Percentiles rank a stretch among this genome's conserved stretches.
These are phyloP conservation scores for Morus bassanus DNA, from an alignment of 2,797 vertebrate genomes.

Conservation along the genomic window DNA sequence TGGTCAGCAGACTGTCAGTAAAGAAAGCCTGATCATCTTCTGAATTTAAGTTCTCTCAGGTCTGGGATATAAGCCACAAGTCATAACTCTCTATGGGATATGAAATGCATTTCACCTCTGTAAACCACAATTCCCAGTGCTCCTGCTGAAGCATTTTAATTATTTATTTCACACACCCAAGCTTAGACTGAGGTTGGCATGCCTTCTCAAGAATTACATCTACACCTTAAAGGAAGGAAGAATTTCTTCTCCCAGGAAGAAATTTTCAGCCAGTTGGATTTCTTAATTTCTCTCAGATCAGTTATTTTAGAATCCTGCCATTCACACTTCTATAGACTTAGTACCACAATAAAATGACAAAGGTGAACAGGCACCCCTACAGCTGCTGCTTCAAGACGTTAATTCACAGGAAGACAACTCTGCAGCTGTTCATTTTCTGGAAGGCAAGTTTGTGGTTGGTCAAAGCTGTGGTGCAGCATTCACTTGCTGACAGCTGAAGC, in stretches of 20 bases:
- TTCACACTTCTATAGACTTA: neutral
- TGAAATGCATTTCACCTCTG: accelerated
- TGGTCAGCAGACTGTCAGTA: neutral
- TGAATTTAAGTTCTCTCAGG: neutral
- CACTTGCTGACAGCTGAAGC: neutral
- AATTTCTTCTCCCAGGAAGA: neutral
- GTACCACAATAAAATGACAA: neutral
- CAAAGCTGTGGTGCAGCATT: neutral
- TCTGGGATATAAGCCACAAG: neutral
- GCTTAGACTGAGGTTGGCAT: neutral
- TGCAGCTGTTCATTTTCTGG: neutral
- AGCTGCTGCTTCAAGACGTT: neutral
- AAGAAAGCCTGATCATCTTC: neutral
- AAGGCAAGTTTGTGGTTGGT: neutral
- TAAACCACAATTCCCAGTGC: neutral
- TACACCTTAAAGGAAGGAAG: neutral
- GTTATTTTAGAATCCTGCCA: neutral
- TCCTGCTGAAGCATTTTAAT: neutral
- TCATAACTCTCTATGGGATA: neutral
- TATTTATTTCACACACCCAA: neutral
- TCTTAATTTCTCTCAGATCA: neutral
- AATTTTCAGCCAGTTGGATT: neutral
- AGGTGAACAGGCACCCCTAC: neutral
- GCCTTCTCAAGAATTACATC: neutral
- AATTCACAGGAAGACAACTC: neutral